phyloP scores from a whole-genome alignment of 1,140 invertebrate genomes.

The Habropoda laboriosa region DNA sequence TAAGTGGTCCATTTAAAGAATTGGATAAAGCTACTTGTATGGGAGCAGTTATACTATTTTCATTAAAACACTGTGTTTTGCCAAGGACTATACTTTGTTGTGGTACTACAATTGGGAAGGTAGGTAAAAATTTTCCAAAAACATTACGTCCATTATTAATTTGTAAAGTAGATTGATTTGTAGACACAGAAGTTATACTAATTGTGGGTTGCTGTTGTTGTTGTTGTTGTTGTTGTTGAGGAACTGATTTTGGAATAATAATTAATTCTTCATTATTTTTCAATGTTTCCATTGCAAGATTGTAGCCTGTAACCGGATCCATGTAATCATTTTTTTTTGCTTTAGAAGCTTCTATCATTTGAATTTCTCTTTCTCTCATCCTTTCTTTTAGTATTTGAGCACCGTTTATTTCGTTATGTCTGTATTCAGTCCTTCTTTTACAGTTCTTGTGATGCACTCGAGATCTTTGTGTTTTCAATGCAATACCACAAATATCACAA shows the following conservation, averaged over 20 bases:
- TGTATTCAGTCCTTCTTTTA: conserved; percentile 71
- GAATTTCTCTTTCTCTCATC: conserved; percentile 77
- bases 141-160: conserved; percentile 52
- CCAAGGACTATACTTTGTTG: conserved; percentile 50
- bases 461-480: conserved; percentile 69
- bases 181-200: conserved; percentile 48
- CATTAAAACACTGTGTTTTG: neutral
- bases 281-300: conserved; percentile 71
- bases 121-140: conserved; percentile 61
- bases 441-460: conserved; percentile 75
- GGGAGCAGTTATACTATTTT: neutral
- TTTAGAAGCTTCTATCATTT: conserved; percentile 70
- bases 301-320: conserved; percentile 69
- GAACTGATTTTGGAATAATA: conserved; percentile 73
- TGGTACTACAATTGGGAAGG: conserved; percentile 67
- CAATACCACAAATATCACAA: conserved; percentile 76
- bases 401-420: conserved; percentile 70
- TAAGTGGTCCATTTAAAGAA: neutral
- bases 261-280: conserved; percentile 76
- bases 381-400: conserved; percentile 71
- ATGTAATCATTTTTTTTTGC: conserved; percentile 70
- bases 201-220: conserved; percentile 56
- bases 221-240: conserved; percentile 21
- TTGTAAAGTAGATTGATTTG: neutral
- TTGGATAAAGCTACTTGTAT: conserved; percentile 2